Percentiles rank a stretch among this genome's conserved stretches.
phyloP scores from a whole-genome alignment of 92 coral and sea anemone genomes.

The Micromussa lordhowensis region DNA sequence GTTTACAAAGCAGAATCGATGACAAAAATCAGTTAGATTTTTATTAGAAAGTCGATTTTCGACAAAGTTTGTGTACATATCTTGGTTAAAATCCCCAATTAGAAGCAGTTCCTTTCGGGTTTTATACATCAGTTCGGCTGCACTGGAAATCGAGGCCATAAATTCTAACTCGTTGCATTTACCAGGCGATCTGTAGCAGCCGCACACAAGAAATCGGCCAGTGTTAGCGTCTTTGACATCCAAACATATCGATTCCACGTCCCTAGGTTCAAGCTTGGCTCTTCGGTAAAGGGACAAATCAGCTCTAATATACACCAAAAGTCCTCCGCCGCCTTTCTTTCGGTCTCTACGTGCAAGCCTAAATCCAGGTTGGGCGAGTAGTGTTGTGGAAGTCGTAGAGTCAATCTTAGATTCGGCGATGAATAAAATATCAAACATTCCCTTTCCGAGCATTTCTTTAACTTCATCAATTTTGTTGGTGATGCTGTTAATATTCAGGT shows the following conservation, averaged over 20 bases:
- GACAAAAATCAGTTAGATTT: conserved; percentile 56
- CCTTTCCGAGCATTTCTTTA: conserved; percentile 41
- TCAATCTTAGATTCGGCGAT: conserved; percentile 53
- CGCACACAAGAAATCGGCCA: conserved; percentile 18
- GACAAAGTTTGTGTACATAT: conserved; percentile 3
- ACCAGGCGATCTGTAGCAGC: conserved; percentile 22
- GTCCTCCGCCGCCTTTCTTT: conserved; percentile 57
- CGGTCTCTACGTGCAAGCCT: conserved; percentile 37
- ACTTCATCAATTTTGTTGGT: conserved; percentile 54
- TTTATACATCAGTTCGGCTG: too few relatives aligned
- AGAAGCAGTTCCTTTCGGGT: conserved; percentile 14
- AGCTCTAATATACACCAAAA: conserved; percentile 31
- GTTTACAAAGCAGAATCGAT: conserved; percentile 66
- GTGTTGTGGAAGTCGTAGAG: conserved; percentile 15
- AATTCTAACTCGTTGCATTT: conserved; percentile 37
- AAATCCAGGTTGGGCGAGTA: conserved; percentile 34
- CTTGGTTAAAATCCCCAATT: conserved; percentile 9
- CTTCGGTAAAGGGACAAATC: conserved; percentile 55
- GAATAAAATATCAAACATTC: conserved; percentile 50
- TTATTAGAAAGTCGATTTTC: conserved; percentile 53
- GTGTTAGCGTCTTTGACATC: conserved; percentile 33
- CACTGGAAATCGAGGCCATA: conserved; percentile 12
- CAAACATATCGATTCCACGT: conserved; percentile 52
- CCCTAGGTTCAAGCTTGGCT: conserved; percentile 59
- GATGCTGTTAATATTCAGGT: conserved; percentile 60